phyloP scores from a whole-genome alignment of 2,797 vertebrate species.

The Pseudomugil tenellus region DNA sequence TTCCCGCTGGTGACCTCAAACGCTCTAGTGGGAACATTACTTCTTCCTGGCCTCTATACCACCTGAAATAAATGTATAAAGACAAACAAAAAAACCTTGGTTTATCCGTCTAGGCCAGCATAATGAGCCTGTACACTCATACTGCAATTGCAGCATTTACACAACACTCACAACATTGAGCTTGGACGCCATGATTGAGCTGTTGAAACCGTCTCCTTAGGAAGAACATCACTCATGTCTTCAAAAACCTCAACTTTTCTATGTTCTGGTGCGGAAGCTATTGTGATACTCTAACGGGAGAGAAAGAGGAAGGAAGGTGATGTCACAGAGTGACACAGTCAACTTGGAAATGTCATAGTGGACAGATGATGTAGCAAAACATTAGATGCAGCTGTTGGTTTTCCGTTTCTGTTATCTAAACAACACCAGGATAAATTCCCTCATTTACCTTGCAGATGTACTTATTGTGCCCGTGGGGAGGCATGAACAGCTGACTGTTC shows the following conservation, averaged over 20 bases:
- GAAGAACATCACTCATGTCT: background rate
- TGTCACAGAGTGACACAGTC: conserved; percentile 1
- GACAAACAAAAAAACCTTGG: background rate
- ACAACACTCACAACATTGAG: background rate
- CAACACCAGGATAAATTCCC: background rate
- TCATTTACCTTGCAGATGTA: background rate
- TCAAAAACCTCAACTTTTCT: background rate
- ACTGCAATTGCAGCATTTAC: background rate
- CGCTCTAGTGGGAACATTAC: background rate
- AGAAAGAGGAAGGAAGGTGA: background rate
- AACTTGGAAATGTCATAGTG: background rate
- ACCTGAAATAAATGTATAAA: background rate
- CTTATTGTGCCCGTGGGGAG: background rate
- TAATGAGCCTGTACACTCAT: background rate
- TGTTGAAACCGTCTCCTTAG: conserved; percentile 2
- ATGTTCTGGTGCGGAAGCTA: background rate
- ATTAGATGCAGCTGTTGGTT: background rate
- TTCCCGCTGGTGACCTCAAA: background rate
- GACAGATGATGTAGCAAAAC: background rate
- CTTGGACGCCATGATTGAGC: background rate
- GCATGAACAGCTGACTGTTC: background rate
- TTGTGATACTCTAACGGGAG: background rate
- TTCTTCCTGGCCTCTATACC: background rate
- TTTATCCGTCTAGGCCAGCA: background rate
- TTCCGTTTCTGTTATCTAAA: background rate